Base-by-base conservation (phyloP, 2,797 vertebrate genomes). In the Catamblyrhynchus diadema region DNA sequence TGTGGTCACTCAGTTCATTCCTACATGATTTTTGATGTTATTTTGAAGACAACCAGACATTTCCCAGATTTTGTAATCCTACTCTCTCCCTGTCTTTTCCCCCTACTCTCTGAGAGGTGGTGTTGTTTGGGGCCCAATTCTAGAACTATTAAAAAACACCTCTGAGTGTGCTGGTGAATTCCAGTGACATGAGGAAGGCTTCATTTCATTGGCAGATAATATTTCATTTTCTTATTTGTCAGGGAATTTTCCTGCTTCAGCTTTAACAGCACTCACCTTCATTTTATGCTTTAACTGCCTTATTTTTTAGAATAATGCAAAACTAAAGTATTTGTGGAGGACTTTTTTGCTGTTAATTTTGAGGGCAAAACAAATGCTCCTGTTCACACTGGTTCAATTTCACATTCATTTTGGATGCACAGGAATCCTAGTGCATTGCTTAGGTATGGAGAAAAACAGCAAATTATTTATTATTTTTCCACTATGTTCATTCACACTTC, bases 1-100 rank as follows among this genome's bases (percentile, higher is more conserved):
- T 66, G 27, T 22, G 7, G 4, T 42, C 33, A 35, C 7, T 42
- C 50, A 24, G 16, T 42, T 74, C 2, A 14, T 37, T 88, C 64
- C 20, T 71, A 16, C 0, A 0, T 9, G 4, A 51, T 1, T 75
- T 73, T 37, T 66, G 4, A 45, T 50, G 7, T 30, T 60, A 30
- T 10, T 65, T n/a, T 60, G 6, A n/a, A 50, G 53, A 44, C 3
- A 61, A 24, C 2, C 10, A 47, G 30, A 6, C 9, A 66, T 57
- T 71, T 57, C 17, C 27, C 4, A 25, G 23, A 28, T 7, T 50
- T 19, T 19, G 12, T 51, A 30, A n/a, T 23, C 22, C 37, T 23
- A 6, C 10, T 45, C 6, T 13, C 4, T 25, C 15, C 61, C 5
- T 51, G 21, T n/a, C n/a, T 14, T 65, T 50, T 13, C 8, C 28